Percentiles rank a stretch among this genome's conserved stretches.
These are phyloP conservation scores for Heteronetta atricapilla DNA, from an alignment of 2,113 vertebrate genomes.

Conservation along the genomic window DNA sequence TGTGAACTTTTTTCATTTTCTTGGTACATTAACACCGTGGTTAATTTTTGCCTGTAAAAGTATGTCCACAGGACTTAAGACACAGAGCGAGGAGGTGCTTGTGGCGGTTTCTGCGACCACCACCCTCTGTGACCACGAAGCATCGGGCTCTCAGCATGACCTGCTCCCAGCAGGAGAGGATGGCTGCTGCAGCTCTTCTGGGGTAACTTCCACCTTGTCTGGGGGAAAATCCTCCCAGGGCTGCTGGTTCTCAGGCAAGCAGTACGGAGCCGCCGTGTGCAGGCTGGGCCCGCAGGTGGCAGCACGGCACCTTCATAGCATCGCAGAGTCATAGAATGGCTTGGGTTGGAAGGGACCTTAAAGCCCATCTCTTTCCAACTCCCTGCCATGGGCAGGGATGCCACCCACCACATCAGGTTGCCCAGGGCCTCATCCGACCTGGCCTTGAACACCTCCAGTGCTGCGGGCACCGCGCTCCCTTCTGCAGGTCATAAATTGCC, in stretches of 20 bases:
- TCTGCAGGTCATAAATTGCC: not conserved
- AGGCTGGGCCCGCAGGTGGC: not conserved
- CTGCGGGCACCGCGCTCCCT: too few species aligned
- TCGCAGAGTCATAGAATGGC: rapidly evolving
- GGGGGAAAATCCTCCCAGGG: not conserved
- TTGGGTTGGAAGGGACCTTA: too few species aligned
- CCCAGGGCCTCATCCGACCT: not conserved
- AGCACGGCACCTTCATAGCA: not conserved
- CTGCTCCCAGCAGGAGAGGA: not conserved
- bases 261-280: too few species aligned
- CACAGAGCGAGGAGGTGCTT: not conserved
- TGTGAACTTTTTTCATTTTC: not conserved
- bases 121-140: not conserved
- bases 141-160: rapidly evolving
- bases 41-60: not conserved
- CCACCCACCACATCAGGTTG: not conserved
- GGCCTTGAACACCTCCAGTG: too few species aligned
- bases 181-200: not conserved
- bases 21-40: not conserved
- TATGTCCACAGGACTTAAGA: not conserved
- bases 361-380: not conserved
- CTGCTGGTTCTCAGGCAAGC: too few species aligned
- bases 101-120: not conserved
- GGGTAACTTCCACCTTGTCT: not conserved
- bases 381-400: not conserved